Percentiles rank a stretch among this genome's conserved stretches.
Evolutionary conservation across 2,888 invertebrate genomes (phyloP).

Genomic region (Brachyptera putata): DNA sequence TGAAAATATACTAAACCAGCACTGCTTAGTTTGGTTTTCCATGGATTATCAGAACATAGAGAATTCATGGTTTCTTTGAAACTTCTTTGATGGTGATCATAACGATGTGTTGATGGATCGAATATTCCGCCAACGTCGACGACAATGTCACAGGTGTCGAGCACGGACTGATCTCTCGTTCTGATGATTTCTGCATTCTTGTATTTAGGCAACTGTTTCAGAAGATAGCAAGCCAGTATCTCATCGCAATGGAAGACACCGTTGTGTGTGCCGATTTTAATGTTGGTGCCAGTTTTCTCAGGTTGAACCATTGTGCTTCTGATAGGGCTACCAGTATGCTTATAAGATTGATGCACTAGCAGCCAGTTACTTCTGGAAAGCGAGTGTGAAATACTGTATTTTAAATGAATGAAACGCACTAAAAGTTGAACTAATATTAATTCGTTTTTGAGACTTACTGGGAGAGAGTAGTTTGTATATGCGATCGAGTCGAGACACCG

Average conservation of each 20-base stretch:
- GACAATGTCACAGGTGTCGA: slow-evolving; percentile 85
- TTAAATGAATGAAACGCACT: too few relatives aligned
- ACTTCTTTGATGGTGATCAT: slow-evolving; percentile 91
- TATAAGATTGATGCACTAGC: too few relatives aligned
- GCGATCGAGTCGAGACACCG: too few relatives aligned
- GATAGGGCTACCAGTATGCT: too few relatives aligned
- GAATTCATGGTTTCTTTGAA: slow-evolving; percentile 65
- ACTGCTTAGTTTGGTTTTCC: slow-evolving; percentile 75
- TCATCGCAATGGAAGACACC: slow-evolving; percentile 94
- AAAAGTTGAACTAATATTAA: too few relatives aligned
- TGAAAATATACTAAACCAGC: slow-evolving; percentile 90
- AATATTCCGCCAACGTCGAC: slow-evolving; percentile 91
- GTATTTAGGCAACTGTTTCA: slow-evolving; percentile 75
- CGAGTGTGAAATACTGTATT: too few relatives aligned
- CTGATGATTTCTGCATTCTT: slow-evolving; percentile 75
- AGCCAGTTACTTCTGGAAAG: too few relatives aligned
- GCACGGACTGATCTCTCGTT: slow-evolving; percentile 53
- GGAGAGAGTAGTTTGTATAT: too few relatives aligned
- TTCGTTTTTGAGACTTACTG: too few relatives aligned
- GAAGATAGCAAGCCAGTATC: slow-evolving; percentile 88
- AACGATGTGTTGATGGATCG: slow-evolving; percentile 68
- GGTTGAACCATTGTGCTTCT: background rate
- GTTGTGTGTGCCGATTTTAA: slow-evolving; percentile 67
- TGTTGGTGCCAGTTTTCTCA: background rate
- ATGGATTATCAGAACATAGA: slow-evolving; percentile 54